Evolutionary conservation across 2,888 invertebrate genomes (phyloP).

Genomic region (Parthenolecanium corni): DNA sequence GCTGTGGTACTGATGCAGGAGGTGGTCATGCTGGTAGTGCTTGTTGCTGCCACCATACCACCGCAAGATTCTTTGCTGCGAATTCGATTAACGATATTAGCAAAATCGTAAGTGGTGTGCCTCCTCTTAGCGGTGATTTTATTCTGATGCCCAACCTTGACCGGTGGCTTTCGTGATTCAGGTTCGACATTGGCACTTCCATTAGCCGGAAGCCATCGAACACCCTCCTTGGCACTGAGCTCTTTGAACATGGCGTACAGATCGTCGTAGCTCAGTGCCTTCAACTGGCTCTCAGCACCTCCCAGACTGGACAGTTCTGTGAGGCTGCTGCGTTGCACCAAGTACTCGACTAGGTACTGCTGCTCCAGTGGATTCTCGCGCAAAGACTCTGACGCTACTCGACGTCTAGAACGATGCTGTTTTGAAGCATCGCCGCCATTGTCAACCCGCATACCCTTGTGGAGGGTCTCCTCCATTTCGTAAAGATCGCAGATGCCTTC

Average conservation of each 20-base stretch:
- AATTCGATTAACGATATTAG: conserved; percentile 9
- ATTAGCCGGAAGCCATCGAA: not conserved
- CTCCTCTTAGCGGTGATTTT: conserved; percentile 19
- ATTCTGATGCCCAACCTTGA: conserved; percentile 12
- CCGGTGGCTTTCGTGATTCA: not conserved
- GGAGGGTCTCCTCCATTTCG: conserved; percentile 35
- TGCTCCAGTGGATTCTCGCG: conserved; percentile 39
- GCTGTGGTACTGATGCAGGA: not conserved
- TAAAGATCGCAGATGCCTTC: conserved; percentile 37
- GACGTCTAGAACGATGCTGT: conserved; percentile 30
- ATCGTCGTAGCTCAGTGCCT: conserved; percentile 36
- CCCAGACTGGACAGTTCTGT: conserved; percentile 7
- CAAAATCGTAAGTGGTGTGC: conserved; percentile 20
- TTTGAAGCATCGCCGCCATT: conserved; percentile 24
- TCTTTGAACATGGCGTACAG: conserved; percentile 34
- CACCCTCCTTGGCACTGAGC: conserved; percentile 6
- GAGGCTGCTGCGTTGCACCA: conserved; percentile 32
- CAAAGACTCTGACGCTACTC: conserved; percentile 34
- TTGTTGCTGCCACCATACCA: not conserved
- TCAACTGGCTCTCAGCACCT: conserved; percentile 15
- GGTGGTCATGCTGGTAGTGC: not conserved
- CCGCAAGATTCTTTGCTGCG: not conserved
- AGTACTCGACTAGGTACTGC: conserved; percentile 37
- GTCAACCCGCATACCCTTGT: conserved; percentile 27
- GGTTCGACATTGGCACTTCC: not conserved